Evolutionary conservation across 2,797 vertebrate genomes (phyloP), one percentile per base, ranked within the genome.

Genomic region (Cephalopachus bancanus): DNA sequence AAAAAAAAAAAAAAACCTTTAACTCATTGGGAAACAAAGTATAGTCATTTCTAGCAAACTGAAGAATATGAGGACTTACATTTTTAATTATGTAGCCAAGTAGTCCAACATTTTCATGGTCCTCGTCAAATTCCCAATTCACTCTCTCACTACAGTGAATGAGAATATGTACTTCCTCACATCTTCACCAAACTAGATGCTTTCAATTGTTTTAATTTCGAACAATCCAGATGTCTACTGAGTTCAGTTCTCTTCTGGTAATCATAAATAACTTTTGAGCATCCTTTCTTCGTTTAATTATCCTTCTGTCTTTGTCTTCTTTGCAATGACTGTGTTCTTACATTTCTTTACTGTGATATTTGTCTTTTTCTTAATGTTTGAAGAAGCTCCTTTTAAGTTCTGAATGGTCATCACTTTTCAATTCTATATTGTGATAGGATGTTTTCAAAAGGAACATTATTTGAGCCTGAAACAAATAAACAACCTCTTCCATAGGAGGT

Each of bases 181-280:
- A 74, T 67, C 71, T 95, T 89, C 83, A 59, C 10, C 60, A 89
- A 83, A 53, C 44, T 85, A 65, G 28, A 91, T 94, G 53, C 8
- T 44, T 64, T 78, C 17, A 78, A 33, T 59, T 26, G 69, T 64
- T 79, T 74, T 49, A 11, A 78, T 90, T 89, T 76, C 80, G 26
- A 44, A 71, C 30, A 78, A 26, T 67, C 57, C 51, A 67, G 62
- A 19, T 76, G 26, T 53, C 57, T 17, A 10, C 33, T 79, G 51
- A 57, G 0, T 49, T 67, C 62, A 83, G 2, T 51, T 89, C 67
- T 74, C 30, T 74, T 33, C 55, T 85, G n/a, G 9, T 75, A n/a
- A 62, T 59, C 33, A 86, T 16, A 16, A 60, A 19, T 53, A 16
- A 69, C 20, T 91, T 44, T 81, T 88, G 26, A 76, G 20, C 49